Conservation (phyloP, 2,113 vertebrate genomes). For the Vulpes vulpes region DNA sequence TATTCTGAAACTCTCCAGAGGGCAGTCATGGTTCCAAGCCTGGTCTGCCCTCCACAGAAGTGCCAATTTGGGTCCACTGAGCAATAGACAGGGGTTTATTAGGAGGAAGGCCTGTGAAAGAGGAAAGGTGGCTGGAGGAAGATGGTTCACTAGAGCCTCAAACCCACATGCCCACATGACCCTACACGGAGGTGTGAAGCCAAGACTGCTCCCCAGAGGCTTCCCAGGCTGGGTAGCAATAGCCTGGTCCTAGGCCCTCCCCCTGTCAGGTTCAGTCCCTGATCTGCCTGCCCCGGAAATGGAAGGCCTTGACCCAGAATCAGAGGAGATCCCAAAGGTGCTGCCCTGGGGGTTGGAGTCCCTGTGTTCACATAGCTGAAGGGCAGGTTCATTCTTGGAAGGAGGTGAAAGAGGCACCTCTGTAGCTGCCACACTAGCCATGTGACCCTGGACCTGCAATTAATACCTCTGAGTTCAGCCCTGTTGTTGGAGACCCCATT, state of each 20-base stretch:
- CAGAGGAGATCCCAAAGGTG: not conserved
- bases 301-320: fast-evolving
- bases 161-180: not conserved
- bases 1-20: not conserved
- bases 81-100: not conserved
- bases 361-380: fast-evolving
- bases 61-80: not conserved
- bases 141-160: not conserved
- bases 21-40: not conserved
- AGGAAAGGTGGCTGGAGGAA: not conserved
- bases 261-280: not conserved
- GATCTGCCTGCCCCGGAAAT: not conserved
- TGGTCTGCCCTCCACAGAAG: not conserved
- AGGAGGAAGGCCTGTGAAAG: not conserved
- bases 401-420: not conserved
- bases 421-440: fast-evolving
- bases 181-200: not conserved
- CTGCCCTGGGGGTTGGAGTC: no score
- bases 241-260: no score
- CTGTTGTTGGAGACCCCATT: fast-evolving
- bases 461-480: not conserved
- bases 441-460: not conserved
- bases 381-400: not conserved
- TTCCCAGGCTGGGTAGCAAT: fast-evolving
- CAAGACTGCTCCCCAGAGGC: not conserved